Conservation (phyloP, 2,888 invertebrate species). For the Ormyrus thymus region DNA sequence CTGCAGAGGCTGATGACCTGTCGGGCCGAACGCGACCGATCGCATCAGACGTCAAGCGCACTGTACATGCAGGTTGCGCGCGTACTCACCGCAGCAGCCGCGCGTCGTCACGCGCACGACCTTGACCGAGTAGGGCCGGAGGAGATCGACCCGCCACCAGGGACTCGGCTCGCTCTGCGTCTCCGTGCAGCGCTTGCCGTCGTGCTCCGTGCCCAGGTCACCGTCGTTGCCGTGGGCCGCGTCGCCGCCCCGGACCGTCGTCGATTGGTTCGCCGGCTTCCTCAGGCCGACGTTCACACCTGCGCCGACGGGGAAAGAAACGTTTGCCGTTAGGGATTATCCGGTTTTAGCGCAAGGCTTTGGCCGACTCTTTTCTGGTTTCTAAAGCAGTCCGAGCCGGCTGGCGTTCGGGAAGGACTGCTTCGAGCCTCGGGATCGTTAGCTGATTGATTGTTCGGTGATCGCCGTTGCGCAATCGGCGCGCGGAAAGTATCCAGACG, state of each 20-base stretch:
- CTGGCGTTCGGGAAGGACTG: too few relatives aligned
- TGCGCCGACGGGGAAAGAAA: slow-evolving; percentile 69
- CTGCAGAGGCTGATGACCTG: slow-evolving; percentile 90
- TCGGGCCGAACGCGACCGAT: background rate
- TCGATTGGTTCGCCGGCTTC: slow-evolving; percentile 93
- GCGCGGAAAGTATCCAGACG: too few relatives aligned
- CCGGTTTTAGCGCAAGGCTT: too few relatives aligned
- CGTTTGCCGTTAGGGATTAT: background rate
- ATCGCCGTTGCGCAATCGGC: too few relatives aligned
- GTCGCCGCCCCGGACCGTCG: slow-evolving; percentile 88
- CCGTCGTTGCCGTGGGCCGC: slow-evolving; percentile 93
- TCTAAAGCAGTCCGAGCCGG: too few relatives aligned
- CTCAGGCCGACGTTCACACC: slow-evolving; percentile 90
- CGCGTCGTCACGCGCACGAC: slow-evolving; percentile 91
- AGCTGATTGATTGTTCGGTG: too few relatives aligned
- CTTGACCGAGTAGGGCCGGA: slow-evolving; percentile 88
- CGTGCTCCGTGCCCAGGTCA: slow-evolving; percentile 88
- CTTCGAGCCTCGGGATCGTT: too few relatives aligned
- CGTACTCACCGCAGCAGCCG: slow-evolving; percentile 83
- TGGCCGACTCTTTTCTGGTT: too few relatives aligned
- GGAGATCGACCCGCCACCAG: slow-evolving; percentile 94
- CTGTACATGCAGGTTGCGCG: background rate
- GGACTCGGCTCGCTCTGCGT: slow-evolving; percentile 93
- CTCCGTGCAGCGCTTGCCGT: slow-evolving; percentile 91
- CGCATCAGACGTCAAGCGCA: slow-evolving; percentile 14